Evolutionary conservation across 2,797 vertebrate genomes (phyloP).

Genomic region (Clarias fuscus): DNA sequence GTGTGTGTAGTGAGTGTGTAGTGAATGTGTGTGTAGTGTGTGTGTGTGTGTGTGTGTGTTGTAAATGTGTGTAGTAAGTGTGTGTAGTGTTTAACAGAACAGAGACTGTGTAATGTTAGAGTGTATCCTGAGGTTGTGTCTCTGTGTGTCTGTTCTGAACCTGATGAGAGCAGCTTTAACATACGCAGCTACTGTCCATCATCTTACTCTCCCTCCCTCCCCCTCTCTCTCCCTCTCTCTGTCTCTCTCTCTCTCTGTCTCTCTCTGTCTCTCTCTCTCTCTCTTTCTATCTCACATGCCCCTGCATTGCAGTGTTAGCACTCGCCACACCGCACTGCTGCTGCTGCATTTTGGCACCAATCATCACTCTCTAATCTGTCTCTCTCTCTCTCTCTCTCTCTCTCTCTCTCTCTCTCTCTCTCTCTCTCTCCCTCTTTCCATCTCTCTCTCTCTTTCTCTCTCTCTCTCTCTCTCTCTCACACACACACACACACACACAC

Average conservation of each 20-base stretch:
- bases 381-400: neutral
- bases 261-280: neutral
- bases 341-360: conserved; percentile 21
- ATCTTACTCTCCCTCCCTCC: neutral
- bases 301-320: conserved; percentile 21
- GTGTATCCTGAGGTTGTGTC: neutral
- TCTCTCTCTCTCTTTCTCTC: neutral
- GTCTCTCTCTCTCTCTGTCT: neutral
- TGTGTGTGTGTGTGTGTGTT: neutral
- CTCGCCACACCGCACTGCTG: conserved; percentile 30
- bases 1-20: neutral
- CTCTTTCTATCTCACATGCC: neutral
- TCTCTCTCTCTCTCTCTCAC: neutral
- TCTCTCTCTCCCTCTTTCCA: neutral
- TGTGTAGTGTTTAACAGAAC: neutral
- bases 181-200: neutral
- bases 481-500: no score
- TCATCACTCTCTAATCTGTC: neutral
- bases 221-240: neutral
- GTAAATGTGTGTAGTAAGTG: no score
- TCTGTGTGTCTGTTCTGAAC: neutral
- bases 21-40: neutral
- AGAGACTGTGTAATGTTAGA: neutral
- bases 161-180: neutral
- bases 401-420: neutral